Percentiles rank a stretch among this genome's conserved stretches.
phyloP scores from a whole-genome alignment of 2,888 invertebrate genomes.

The Cephonodes hylas region DNA sequence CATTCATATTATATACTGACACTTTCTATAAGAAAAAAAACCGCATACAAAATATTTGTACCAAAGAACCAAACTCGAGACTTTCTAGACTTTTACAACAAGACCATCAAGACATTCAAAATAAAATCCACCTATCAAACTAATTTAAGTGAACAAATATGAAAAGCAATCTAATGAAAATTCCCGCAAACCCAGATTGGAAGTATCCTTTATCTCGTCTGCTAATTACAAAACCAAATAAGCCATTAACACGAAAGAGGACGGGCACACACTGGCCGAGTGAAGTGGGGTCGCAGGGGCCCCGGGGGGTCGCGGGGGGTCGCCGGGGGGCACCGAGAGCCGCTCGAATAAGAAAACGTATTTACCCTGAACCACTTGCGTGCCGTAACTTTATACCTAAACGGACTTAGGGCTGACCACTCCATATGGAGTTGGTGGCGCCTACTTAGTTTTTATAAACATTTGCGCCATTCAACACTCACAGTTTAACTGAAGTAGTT shows the following conservation, averaged over 20 bases:
- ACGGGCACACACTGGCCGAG: conserved; percentile 35
- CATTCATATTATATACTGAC: no score
- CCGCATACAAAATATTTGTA: no score
- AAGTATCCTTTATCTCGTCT: conserved; percentile 1
- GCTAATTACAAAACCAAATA: conserved; percentile 64
- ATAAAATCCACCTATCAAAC: neutral
- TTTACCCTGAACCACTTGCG: conserved; percentile 63
- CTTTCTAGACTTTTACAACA: no score
- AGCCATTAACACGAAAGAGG: conserved; percentile 44
- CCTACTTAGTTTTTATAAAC: neutral
- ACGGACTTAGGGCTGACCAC: conserved; percentile 50
- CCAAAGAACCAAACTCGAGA: no score
- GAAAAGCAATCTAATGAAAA: neutral
- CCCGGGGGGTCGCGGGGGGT: conserved; percentile 17
- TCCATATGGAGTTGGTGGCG: neutral
- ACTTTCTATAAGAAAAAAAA: no score
- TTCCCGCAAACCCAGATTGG: neutral
- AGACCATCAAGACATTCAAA: neutral
- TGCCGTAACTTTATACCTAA: conserved; percentile 62
- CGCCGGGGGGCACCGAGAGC: conserved; percentile 17
- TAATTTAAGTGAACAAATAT: neutral
- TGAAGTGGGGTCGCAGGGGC: conserved; percentile 26
- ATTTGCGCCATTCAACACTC: neutral
- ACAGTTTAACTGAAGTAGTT: no score
- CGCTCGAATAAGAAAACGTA: conserved; percentile 62